A percentile compares a stretch with the other conserved stretches of the same genome.
phyloP scores from a whole-genome alignment of 2,888 invertebrate genomes.

The Archips xylosteana region DNA sequence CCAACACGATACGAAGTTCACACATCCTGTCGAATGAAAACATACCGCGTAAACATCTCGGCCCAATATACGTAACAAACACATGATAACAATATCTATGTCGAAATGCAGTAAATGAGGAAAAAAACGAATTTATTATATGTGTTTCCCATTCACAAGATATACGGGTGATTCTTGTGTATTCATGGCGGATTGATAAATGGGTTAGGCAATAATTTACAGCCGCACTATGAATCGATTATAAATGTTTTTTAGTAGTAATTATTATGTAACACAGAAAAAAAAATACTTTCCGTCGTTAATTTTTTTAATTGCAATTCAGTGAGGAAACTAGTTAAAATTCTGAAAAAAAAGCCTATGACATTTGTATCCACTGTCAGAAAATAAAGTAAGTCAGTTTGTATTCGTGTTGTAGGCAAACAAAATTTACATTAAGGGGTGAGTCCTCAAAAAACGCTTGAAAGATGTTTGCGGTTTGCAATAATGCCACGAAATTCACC shows the following conservation, averaged over 20 bases:
- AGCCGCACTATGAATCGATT: no score
- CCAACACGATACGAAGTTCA: constrained; percentile 15
- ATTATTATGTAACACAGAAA: background rate
- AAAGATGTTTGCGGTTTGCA: no score
- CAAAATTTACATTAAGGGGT: no score
- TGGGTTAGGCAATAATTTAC: background rate
- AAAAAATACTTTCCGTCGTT: background rate
- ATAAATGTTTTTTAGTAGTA: background rate
- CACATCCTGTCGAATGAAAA: constrained; percentile 36
- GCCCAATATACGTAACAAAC: constrained; percentile 29
- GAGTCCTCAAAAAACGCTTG: no score
- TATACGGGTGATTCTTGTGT: constrained; percentile 19
- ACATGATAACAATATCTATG: constrained; percentile 34
- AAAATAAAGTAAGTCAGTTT: no score
- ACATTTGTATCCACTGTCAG: no score
- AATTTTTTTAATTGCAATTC: background rate
- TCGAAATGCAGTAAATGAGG: constrained; percentile 33
- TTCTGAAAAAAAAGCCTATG: background rate
- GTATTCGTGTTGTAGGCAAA: no score
- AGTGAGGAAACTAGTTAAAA: background rate
- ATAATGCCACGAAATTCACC: no score
- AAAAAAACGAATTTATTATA: constrained; percentile 23
- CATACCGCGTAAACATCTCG: constrained; percentile 32
- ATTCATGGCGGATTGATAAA: constrained; percentile 8
- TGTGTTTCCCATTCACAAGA: constrained; percentile 16